Evolutionary conservation across 2,113 vertebrate genomes (phyloP), one percentile per base, ranked within the genome.

Genomic region (Leptosomus discolor): DNA sequence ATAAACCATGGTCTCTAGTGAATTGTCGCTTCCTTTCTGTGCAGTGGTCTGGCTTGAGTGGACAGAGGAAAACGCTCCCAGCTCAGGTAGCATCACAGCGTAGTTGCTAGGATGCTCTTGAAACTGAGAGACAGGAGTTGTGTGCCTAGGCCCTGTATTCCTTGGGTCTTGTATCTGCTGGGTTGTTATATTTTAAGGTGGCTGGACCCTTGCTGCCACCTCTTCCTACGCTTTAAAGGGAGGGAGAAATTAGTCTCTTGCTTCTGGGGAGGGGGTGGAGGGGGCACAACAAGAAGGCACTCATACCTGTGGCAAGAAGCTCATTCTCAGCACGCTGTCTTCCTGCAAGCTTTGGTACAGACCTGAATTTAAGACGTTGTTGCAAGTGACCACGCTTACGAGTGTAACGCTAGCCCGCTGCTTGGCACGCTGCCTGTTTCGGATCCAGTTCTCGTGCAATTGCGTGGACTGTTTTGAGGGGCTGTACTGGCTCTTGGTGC

Each of bases 1-100:
- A 14, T 11, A 53, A 19, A 12, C 51, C 17, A 0, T 12, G 19
- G 64, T 61, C 60, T 64, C 16, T 13, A 19, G 53, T 13, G 19
- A 46, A 15, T 3, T 7, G 4, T 39, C 0, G 0, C 4, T 50
- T 64, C 37, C 32, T 41, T 70, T 80, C 58, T 45, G 0, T 65
- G 58, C 27, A 6, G 20, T 21, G 7, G 34, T 6, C 24, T 45
- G 20, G 36, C 22, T 56, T 43, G 65, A 71, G 57, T 8, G 54
- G 57, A 5, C 17, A 53, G 54, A 36, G 34, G 36, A 24, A 26
- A 71, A 26, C 6, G 41, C 37, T 92, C 29, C 22, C 21, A 15
- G 26, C 54, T 77, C 12, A 36, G 65, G 2, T 43, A n/a, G 2
- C 26, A 8, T 50, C 23, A 7, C 26, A 69, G 56, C 2, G 5